Base-by-base conservation (phyloP, 1,140 invertebrate genomes). In the Caerostris darwini region DNA sequence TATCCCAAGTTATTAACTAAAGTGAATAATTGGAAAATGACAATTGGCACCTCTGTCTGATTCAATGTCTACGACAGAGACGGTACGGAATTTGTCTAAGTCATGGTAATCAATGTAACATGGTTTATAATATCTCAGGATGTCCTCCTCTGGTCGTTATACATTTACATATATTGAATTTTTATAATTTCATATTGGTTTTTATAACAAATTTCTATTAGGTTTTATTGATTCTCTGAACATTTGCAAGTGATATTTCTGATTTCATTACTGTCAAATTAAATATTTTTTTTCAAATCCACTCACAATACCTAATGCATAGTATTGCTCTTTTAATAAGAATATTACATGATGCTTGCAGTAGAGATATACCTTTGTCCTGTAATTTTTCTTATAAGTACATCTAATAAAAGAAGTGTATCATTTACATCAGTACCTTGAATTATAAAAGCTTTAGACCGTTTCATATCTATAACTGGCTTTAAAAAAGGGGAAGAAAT, bases 341-440 rank as follows among this genome's bases (percentile, higher is more conserved):
- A 56, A 59, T 19, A 86, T 86, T 34, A 12, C 10, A n/a, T 86
- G 54, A n/a, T n/a, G 7, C n/a, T 56, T 59, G 54, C 17, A 12
- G 71, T 86, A 86, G 83, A 86, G 34, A 86, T 34, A 17, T 86
- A n/a, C 17, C 58, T 86, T 86, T 86, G 83, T 6, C 83, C 56
- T 86, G 54, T 86, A 86, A 58, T 56, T 56, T 83, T 86, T 17
- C 83, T 86, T 59, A 86, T 58, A 5, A 86, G n/a, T 58, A 59
- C 12, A 86, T 86, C 56, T 7, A 86, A 7, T 5, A 58, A 61
- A 7, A 86, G 14, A 3, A 19, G 0, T 59, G 83, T 59, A 86
- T 61, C 89, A 90, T 69, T 90, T 67, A 10, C 19, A 90, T 90
- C 87, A 90, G 6, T 5, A 57, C 10, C 8, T 90, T 90, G 59